Evolutionary conservation across 2,113 vertebrate genomes (phyloP).

Genomic region (Thamnophis sirtalis): DNA sequence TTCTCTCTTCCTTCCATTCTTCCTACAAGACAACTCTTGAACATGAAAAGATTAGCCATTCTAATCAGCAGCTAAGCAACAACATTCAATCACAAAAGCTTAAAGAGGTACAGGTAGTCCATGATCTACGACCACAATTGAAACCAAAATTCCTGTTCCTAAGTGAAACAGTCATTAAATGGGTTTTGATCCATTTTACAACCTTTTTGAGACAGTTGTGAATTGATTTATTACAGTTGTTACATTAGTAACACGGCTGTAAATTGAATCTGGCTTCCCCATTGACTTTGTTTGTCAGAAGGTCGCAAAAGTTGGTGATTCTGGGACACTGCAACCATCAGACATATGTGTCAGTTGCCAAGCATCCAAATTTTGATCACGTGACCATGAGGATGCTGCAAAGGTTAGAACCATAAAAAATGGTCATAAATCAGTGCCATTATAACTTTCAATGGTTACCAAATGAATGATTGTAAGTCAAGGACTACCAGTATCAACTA

Average conservation of each 20-base stretch:
- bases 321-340: neutral
- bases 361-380: neutral
- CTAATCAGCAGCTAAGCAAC: neutral
- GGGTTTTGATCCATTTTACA: neutral
- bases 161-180: neutral
- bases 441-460: neutral
- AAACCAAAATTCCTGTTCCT: neutral
- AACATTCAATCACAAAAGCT: neutral
- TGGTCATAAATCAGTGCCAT: rapidly evolving
- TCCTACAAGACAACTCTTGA: neutral
- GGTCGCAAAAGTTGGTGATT: neutral
- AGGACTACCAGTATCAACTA: neutral
- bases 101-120: neutral
- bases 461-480: neutral
- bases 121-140: neutral
- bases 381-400: neutral
- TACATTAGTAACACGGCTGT: neutral
- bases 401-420: neutral
- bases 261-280: too few relatives aligned
- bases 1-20: neutral
- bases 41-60: neutral
- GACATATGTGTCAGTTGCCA: neutral
- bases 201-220: neutral
- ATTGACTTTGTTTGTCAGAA: neutral
- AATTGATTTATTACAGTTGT: neutral